Evolutionary conservation across 2,797 vertebrate species (phyloP), one percentile per base, ranked within the genome.

Genomic region (Danio aesculapii): DNA sequence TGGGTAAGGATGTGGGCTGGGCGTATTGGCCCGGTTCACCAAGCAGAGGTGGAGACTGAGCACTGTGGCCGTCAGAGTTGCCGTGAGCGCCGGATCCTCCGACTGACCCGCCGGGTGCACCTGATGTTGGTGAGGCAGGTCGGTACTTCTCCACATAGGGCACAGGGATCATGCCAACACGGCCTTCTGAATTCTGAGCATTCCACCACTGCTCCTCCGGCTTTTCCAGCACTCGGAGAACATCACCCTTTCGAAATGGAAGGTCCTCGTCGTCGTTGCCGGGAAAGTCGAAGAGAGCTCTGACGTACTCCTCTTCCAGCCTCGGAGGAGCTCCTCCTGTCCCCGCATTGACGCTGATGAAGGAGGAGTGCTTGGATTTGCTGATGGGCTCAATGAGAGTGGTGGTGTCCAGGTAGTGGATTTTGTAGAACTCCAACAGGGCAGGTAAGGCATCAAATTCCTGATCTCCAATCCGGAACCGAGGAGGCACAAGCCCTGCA

Each of bases 131-230:
- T 85, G 97, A 96, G 58, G 95, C 92, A 11, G 97, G 96, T 84
- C 96, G 95, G 93, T 95, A 98, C 92, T 97, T 98, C 95, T 99
- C 98, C 84, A 99, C 97, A 61, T 99, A 99, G 62, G 98, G 98
- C 88, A 99, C 98, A 1, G 98, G 98, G 84, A 99, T 99, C 98
- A 99, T 99, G 87, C 98, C 98, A 17, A 96, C 94, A 84, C 96
- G 96, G 85, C 98, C 97, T 73, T 97, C 96, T 63, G 91, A 93
- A 95, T 97, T 96, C 94, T 98, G 96, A 53, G 97, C 98, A 8
- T 99, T 99, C 98, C 98, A 99, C 98, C 98, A 99, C 89, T 99
- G 98, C 93, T 99, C 98, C 94, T 99, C 98, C 8, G 98, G 98
- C 84, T 99, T 99, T 92, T 99, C 98, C 53, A 98, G 91, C 87